phyloP scores from a whole-genome alignment of 2,797 vertebrate species.

The Sphaeramia orbicularis region DNA sequence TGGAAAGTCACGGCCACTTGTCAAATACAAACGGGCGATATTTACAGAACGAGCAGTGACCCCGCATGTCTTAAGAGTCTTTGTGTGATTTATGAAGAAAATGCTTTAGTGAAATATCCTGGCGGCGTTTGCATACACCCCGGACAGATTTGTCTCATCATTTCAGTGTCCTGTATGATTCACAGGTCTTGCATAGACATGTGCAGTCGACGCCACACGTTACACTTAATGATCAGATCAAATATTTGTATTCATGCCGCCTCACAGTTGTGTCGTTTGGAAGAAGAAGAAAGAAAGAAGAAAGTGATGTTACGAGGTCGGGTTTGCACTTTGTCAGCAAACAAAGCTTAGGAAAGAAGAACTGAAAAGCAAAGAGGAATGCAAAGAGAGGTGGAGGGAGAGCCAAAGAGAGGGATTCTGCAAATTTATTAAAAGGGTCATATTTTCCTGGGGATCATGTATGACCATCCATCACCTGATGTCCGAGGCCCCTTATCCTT shows the following conservation, averaged over 20 bases:
- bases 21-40: conserved; percentile 76
- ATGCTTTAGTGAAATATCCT: conserved; percentile 64
- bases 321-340: conserved; percentile 51
- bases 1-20: conserved; percentile 80
- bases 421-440: conserved; percentile 83
- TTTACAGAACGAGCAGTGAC: conserved; percentile 79
- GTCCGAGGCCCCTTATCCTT: conserved; percentile 80
- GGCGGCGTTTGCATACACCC: conserved; percentile 57
- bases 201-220: conserved; percentile 40
- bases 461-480: conserved; percentile 79
- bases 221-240: conserved; percentile 37
- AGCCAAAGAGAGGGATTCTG: conserved; percentile 50
- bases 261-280: conserved; percentile 51
- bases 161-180: conserved; percentile 65
- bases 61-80: conserved; percentile 70
- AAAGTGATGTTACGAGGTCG: conserved; percentile 46
- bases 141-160: conserved; percentile 70
- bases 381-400: conserved; percentile 28
- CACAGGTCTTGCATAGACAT: conserved; percentile 66
- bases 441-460: conserved; percentile 74
- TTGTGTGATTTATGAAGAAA: conserved; percentile 77
- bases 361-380: conserved; percentile 27
- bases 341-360: conserved; percentile 56
- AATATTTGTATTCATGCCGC: conserved; percentile 60
- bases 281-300: conserved; percentile 25